phyloP scores from a whole-genome alignment of 1,140 invertebrate species.

The Diabrotica virgifera region DNA sequence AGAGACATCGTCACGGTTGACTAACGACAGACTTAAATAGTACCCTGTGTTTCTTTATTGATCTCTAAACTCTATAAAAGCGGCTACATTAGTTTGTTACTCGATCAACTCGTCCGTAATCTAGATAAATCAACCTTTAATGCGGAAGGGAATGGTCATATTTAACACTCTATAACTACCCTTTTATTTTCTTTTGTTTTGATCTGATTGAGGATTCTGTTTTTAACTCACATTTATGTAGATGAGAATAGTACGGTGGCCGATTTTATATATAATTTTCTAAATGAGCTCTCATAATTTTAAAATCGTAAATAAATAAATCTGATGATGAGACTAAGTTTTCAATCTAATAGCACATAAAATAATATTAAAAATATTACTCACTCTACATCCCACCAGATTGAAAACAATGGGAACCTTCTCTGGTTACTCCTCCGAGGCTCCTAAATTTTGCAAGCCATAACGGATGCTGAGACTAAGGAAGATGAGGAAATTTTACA shows the following conservation, averaged over 20 bases:
- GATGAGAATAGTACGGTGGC: background rate
- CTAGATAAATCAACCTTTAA: constrained; percentile 17
- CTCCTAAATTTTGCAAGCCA: too few relatives aligned
- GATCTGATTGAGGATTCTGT: background rate
- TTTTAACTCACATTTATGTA: background rate
- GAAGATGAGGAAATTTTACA: too few relatives aligned
- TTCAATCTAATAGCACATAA: too few relatives aligned
- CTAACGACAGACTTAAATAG: constrained; percentile 15
- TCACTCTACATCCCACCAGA: too few relatives aligned
- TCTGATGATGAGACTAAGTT: too few relatives aligned
- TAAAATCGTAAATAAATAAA: too few relatives aligned
- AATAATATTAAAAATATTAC: too few relatives aligned
- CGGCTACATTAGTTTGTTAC: constrained; percentile 13
- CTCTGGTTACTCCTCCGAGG: too few relatives aligned
- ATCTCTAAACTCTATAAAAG: constrained; percentile 18
- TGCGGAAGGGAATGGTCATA: constrained; percentile 16
- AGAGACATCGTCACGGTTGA: constrained; percentile 12
- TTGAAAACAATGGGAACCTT: too few relatives aligned
- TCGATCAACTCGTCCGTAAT: constrained; percentile 17
- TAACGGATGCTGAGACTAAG: too few relatives aligned
- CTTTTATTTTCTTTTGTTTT: constrained; percentile 15
- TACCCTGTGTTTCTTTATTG: constrained; percentile 8
- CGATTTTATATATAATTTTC: too few relatives aligned
- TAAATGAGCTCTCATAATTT: too few relatives aligned
- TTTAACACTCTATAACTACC: constrained; percentile 17